Conservation (phyloP, 2,797 vertebrate species). For the Onychomys leucogaster region DNA sequence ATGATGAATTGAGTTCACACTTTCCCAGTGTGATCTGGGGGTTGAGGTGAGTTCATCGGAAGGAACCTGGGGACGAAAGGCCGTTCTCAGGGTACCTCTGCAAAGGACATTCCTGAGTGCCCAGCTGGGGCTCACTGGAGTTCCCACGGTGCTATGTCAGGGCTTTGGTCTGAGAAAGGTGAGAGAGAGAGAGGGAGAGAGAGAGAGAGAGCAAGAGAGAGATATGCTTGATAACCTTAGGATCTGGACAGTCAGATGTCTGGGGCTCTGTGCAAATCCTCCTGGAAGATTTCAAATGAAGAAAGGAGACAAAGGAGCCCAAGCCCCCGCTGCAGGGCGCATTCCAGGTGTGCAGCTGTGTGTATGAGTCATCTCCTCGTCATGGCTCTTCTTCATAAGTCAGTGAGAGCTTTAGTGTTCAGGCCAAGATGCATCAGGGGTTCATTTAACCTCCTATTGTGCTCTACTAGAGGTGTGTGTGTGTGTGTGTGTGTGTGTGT, state of each 20-base stretch:
- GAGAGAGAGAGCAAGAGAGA: too few species aligned
- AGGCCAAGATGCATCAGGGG: neutral
- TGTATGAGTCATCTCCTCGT: neutral
- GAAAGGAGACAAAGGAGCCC: too few species aligned
- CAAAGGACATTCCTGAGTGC: accelerated
- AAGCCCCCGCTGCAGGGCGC: neutral
- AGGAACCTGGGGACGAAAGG: too few species aligned
- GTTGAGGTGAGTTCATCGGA: neutral
- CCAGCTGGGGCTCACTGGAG: neutral
- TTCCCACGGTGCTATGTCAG: accelerated
- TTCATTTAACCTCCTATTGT: neutral
- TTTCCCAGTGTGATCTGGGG: neutral
- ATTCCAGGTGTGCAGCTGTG: accelerated
- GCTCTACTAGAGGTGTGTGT: neutral
- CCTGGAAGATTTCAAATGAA: neutral
- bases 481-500: neutral
- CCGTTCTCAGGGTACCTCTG: accelerated
- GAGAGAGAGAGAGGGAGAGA: too few species aligned
- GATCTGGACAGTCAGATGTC: neutral
- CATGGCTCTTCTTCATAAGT: accelerated
- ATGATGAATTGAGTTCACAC: neutral
- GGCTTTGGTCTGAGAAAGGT: neutral
- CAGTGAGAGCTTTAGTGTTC: neutral
- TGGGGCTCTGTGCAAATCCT: neutral
- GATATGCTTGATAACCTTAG: neutral